Evolutionary conservation across 2,797 vertebrate genomes (phyloP).

Genomic region (Periophthalmus magnuspinnatus): DNA sequence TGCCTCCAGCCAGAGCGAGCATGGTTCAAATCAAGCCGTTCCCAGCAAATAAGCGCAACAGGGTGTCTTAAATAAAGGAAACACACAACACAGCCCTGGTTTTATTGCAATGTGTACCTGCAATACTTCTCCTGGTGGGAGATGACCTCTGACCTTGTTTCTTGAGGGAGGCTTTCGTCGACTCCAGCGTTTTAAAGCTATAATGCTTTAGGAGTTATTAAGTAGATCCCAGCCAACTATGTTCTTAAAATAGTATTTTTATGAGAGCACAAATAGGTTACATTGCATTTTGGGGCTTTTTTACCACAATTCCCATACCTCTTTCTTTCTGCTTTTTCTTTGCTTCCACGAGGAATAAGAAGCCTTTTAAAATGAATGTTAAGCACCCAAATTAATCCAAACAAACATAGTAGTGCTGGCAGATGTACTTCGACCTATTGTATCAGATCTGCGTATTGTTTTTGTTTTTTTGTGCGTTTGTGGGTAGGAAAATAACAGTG

Average conservation of each 20-base stretch:
- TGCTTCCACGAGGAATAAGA: too few species aligned
- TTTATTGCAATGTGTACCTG: slow-evolving; percentile 33
- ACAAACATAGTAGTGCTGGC: too few species aligned
- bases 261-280: not conserved
- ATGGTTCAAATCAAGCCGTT: slow-evolving; percentile 55
- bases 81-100: slow-evolving; percentile 35
- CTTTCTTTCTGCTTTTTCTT: too few species aligned
- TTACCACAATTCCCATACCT: not conserved
- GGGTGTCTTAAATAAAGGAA: slow-evolving; percentile 40
- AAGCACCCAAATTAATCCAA: too few species aligned
- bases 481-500: not conserved
- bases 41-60: slow-evolving; percentile 23
- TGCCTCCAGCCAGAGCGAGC: slow-evolving; percentile 45
- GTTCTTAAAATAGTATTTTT: not conserved
- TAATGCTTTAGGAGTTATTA: not conserved
- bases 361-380: too few species aligned
- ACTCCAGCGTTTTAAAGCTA: slow-evolving; percentile 9
- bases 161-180: not conserved
- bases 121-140: slow-evolving; percentile 19
- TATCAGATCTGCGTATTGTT: too few species aligned
- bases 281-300: not conserved
- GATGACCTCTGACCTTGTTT: slow-evolving; percentile 8
- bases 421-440: too few species aligned
- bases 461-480: not conserved
- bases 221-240: not conserved